Percentiles rank a stretch among this genome's conserved stretches.
These are phyloP conservation scores for Tamandua tetradactyla DNA, from an alignment of 2,797 vertebrate genomes.

Conservation along the genomic window DNA sequence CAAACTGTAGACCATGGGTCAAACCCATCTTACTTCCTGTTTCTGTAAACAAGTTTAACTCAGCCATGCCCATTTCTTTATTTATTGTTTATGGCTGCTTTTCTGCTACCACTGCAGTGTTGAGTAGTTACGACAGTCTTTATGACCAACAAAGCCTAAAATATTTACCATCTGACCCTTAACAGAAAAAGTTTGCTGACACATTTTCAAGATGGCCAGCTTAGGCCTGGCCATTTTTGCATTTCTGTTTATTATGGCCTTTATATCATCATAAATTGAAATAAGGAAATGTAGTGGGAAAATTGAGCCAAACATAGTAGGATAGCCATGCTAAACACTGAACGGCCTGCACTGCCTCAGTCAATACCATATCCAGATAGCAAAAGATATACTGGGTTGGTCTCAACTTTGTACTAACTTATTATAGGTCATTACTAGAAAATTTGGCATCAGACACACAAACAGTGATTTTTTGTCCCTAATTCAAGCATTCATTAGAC, in stretches of 20 bases:
- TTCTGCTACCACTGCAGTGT: neutral
- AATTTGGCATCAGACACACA: neutral
- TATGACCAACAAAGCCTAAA: neutral
- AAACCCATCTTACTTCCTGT: neutral
- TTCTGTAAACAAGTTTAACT: neutral
- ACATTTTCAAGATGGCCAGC: neutral
- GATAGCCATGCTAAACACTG: neutral
- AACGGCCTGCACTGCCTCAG: fast-evolving
- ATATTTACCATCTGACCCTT: neutral
- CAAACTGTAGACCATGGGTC: neutral
- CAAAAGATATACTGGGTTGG: neutral
- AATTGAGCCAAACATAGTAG: neutral
- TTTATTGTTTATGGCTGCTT: neutral
- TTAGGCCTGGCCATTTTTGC: neutral
- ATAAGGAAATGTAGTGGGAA: neutral
- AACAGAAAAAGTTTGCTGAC: neutral
- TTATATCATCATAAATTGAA: neutral
- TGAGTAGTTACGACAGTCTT: neutral
- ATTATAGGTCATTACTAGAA: neutral
- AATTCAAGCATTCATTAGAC: neutral
- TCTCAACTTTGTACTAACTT: neutral
- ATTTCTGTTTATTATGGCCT: neutral
- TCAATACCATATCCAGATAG: neutral
- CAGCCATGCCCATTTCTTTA: neutral
- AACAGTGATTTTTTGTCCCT: neutral